Evolutionary conservation across 2,888 invertebrate genomes (phyloP).

Genomic region (Beris chalybata): DNA sequence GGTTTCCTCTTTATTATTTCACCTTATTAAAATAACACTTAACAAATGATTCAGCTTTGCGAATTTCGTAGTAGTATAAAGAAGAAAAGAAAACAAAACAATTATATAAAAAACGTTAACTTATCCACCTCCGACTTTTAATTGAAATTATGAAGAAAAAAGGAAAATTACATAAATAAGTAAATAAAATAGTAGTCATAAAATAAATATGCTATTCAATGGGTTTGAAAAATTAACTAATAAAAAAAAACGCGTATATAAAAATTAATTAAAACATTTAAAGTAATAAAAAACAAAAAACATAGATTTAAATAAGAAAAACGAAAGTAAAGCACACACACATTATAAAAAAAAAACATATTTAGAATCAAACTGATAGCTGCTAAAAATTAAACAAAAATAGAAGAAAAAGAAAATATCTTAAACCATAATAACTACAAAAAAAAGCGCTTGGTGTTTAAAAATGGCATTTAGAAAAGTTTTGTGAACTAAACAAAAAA

Average conservation of each 20-base stretch:
- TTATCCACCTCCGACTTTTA: constrained; percentile 21
- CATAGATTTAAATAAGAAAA: constrained; percentile 18
- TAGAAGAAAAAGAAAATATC: no score
- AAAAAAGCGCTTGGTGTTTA: no score
- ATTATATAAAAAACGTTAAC: constrained; percentile 1
- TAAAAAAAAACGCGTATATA: constrained; percentile 6
- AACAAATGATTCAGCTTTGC: background rate
- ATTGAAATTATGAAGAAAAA: constrained; percentile 13
- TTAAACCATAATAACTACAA: no score
- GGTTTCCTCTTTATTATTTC: no score
- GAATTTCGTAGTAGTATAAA: constrained; percentile 1
- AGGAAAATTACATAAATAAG: constrained; percentile 4
- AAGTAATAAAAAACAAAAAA: constrained; percentile 12
- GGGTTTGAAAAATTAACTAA: constrained; percentile 7
- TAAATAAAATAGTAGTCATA: constrained; percentile 12
- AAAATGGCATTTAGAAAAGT: no score
- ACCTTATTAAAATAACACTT: background rate
- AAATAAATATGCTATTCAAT: constrained; percentile 21
- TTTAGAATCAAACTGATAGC: no score
- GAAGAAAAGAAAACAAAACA: background rate
- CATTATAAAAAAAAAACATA: background rate
- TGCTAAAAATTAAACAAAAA: no score
- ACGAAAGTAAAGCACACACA: constrained; percentile 16
- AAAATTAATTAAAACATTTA: constrained; percentile 1
- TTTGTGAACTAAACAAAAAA: no score